Evolutionary conservation across 92 coral and sea anemone species (phyloP), one percentile per base, ranked within the genome.

Genomic region (Porites rus): DNA sequence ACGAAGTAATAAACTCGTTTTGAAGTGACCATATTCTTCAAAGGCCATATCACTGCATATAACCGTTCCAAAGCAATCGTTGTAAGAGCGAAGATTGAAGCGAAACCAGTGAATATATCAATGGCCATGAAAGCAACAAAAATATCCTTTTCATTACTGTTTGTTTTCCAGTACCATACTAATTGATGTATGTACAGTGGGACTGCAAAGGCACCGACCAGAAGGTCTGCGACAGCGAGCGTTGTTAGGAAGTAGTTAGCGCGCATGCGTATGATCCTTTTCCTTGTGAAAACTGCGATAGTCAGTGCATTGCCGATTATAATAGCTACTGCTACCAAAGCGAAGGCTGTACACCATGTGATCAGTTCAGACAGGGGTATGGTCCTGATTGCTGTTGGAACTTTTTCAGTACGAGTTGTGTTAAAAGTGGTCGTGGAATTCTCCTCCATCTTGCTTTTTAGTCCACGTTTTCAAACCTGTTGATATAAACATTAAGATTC

Each of bases 31-130:
- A 95, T 90, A 61, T 94, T 95, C 21, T 78, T 89, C 60, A 94
- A 56, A 7, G 97, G 97, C 87, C 95, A 92, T 54, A 94, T 61
- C 14, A 94, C 88, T 3, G 97, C 94, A 77, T 76, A 94, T 50
- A 87, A 61, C 7, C 97, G 85, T 54, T 94, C 97, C 19, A 94
- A 71, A 10, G 97, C 95, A 11, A 94, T 94, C 17, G 92, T 80
- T 0, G 97, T 94, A 8, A 94, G 86, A 7, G 93, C 92, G 25
- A 94, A 92, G 18, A 94, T 94, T 54, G 95, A 92, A 9, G 97
- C 93, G 60, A 94, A 94, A 13, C 93, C 97, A 7, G 97, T 88
- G 65, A 94, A 94, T 4, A 94, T 94, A 68, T 94, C 97, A 43
- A 92, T 88, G 16, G 94, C 95, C 88, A 92, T 89, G 69, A 86